Conservation (phyloP, 2,888 invertebrate species). For the Nomada hirtipes region DNA sequence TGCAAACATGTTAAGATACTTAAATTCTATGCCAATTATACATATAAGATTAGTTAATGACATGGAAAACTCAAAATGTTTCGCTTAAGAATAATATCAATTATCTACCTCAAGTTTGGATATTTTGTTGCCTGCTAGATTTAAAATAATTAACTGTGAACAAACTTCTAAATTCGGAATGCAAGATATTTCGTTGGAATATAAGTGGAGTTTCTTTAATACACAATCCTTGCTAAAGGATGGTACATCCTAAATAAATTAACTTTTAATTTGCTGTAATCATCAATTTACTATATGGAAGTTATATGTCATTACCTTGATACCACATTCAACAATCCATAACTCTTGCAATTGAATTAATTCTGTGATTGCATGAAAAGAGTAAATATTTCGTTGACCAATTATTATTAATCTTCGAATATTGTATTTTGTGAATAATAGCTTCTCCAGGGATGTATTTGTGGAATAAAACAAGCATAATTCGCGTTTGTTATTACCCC, state of each 20-base stretch:
- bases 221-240: conserved; percentile 47
- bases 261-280: conserved; percentile 8
- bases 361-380: conserved; percentile 56
- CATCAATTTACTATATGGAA: neutral
- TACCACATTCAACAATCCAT: conserved; percentile 71
- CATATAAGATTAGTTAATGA: neutral
- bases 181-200: conserved; percentile 66
- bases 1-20: conserved; percentile 45
- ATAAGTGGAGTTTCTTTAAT: conserved; percentile 69
- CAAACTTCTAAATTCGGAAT: conserved; percentile 62
- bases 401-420: conserved; percentile 67
- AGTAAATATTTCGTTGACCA: conserved; percentile 62
- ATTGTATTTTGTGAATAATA: conserved; percentile 48
- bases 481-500: conserved; percentile 48
- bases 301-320: conserved; percentile 57
- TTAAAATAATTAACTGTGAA: conserved; percentile 51
- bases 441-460: conserved; percentile 33
- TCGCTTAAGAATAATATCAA: neutral
- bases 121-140: conserved; percentile 69
- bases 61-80: neutral
- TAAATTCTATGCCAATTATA: conserved; percentile 56
- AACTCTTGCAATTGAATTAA: conserved; percentile 68
- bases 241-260: conserved; percentile 60
- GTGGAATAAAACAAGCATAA: conserved; percentile 63
- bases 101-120: conserved; percentile 51